A percentile compares a stretch with the other conserved stretches of the same genome.
Evolutionary conservation across 2,797 vertebrate genomes (phyloP).

Genomic region (Danio albolineatus): DNA sequence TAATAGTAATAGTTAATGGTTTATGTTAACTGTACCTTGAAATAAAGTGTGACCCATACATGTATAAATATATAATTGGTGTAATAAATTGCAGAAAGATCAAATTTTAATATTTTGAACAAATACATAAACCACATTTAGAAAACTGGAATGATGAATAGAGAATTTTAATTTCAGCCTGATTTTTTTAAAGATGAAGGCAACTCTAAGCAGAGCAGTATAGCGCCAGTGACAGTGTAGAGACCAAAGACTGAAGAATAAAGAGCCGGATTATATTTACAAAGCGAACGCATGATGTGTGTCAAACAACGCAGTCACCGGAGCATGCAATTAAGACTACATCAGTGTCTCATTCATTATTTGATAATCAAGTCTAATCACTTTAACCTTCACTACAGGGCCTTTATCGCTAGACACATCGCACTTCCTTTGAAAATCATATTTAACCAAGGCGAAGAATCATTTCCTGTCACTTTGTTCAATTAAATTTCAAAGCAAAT

Average conservation of each 20-base stretch:
- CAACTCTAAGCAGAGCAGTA: constrained; percentile 1
- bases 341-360: constrained; percentile 70
- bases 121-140: background rate
- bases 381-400: constrained; percentile 69
- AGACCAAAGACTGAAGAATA: constrained; percentile 48
- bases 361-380: constrained; percentile 73
- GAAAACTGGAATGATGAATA: background rate
- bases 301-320: constrained; percentile 63
- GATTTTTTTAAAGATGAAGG: background rate
- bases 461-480: constrained; percentile 64
- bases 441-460: constrained; percentile 63
- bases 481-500: constrained; percentile 65
- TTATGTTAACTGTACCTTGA: too few species aligned
- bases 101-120: background rate
- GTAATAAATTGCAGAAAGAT: too few species aligned
- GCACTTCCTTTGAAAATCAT: constrained; percentile 66
- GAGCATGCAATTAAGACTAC: constrained; percentile 65
- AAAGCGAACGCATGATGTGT: constrained; percentile 54
- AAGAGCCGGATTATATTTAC: constrained; percentile 43
- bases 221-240: constrained; percentile 21
- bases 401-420: constrained; percentile 65
- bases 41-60: too few species aligned
- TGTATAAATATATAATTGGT: too few species aligned
- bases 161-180: background rate
- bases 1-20: too few species aligned